Evolutionary conservation across 1,140 invertebrate species (phyloP).

Genomic region (Hylaeus anthracinus): DNA sequence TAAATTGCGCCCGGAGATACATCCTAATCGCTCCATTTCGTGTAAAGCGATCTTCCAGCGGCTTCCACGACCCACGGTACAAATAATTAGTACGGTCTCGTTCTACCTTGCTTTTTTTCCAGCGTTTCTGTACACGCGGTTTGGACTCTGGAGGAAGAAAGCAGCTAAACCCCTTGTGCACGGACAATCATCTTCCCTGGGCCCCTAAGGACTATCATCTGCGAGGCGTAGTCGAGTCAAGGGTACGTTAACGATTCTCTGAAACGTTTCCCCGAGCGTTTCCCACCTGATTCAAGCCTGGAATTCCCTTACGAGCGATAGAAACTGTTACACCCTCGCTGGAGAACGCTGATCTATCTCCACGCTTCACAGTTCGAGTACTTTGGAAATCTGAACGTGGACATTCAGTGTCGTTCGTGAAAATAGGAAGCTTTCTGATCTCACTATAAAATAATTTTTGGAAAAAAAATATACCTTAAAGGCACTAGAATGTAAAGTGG

Average conservation of each 20-base stretch:
- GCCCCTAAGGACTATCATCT: conserved; percentile 60
- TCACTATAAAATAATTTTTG: no score
- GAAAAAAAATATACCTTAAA: no score
- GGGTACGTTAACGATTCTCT: conserved; percentile 61
- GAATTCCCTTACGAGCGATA: conserved; percentile 67
- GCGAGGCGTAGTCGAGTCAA: conserved; percentile 53
- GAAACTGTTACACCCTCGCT: conserved; percentile 56
- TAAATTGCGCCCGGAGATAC: not conserved
- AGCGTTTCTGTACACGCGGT: not conserved
- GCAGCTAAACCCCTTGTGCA: conserved; percentile 10
- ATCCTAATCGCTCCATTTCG: not conserved
- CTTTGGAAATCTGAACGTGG: not conserved
- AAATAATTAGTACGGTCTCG: not conserved
- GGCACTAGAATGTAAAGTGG: no score
- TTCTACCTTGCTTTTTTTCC: not conserved
- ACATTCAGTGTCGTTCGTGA: no score
- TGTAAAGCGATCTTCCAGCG: not conserved
- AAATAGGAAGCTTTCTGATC: no score
- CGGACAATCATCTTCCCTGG: conserved; percentile 27
- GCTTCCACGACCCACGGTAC: not conserved
- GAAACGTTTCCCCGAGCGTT: conserved; percentile 63
- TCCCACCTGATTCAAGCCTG: conserved; percentile 51
- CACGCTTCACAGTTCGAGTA: conserved; percentile 17
- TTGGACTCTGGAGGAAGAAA: not conserved
- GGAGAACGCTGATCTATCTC: conserved; percentile 45